Percentiles rank a stretch among this genome's conserved stretches.
phyloP scores from a whole-genome alignment of 2,113 vertebrate species.

The Saccopteryx leptura region DNA sequence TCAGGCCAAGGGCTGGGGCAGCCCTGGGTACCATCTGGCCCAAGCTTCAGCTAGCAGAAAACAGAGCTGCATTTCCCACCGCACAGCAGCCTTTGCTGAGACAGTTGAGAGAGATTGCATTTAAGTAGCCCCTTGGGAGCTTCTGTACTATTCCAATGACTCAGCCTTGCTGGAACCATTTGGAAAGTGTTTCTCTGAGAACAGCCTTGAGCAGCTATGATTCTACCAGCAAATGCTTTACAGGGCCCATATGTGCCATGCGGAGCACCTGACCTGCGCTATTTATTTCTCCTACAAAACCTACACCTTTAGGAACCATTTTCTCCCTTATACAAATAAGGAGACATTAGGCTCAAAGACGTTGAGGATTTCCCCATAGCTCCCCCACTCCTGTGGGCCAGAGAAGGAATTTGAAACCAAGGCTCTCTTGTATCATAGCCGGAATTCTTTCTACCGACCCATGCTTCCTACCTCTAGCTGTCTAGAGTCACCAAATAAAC shows the following conservation, averaged over 20 bases:
- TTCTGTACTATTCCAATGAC: neutral
- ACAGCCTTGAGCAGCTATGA: neutral
- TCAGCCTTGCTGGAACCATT: neutral
- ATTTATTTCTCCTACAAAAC: neutral
- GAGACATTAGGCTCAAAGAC: neutral
- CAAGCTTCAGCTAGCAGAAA: neutral
- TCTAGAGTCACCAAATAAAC: neutral
- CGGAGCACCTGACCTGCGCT: neutral
- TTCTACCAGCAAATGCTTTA: neutral
- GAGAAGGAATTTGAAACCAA: neutral
- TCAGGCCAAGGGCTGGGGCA: neutral
- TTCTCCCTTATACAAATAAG: neutral
- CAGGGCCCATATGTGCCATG: neutral
- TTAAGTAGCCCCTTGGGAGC: neutral
- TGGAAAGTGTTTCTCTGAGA: neutral
- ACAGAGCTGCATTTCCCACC: neutral
- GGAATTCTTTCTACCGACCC: neutral
- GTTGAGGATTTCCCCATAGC: neutral
- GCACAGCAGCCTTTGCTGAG: neutral
- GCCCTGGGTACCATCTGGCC: neutral
- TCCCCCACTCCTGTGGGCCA: neutral
- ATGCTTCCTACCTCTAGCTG: neutral
- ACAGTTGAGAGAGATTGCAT: neutral
- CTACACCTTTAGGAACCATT: neutral
- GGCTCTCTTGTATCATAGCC: neutral